Percentiles rank a stretch among this genome's conserved stretches.
Conservation (phyloP, 1,140 invertebrate genomes). For the Drosophila sproati region DNA sequence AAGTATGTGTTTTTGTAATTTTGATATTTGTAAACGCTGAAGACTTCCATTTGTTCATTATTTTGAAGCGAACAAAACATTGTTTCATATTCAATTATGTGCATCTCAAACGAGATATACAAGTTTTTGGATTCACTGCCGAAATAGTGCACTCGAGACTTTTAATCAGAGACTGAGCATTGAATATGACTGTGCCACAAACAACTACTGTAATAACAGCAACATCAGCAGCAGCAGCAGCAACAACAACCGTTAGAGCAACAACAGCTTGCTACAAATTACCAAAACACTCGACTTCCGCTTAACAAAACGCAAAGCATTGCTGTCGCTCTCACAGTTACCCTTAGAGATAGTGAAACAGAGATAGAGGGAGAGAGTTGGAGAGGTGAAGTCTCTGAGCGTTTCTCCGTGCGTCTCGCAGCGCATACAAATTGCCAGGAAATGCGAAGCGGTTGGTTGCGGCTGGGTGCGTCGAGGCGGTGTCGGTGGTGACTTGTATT, state of each 20-base stretch:
- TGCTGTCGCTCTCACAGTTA: conserved; percentile 37
- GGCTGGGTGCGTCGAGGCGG: conserved; percentile 8
- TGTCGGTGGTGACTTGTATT: not conserved
- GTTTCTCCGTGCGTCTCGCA: conserved; percentile 8
- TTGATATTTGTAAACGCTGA: not conserved
- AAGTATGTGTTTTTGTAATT: not conserved
- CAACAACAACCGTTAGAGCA: not conserved
- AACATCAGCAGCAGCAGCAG: conserved; percentile 10
- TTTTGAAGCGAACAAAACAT: not conserved
- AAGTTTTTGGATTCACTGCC: conserved; percentile 10
- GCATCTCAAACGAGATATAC: conserved; percentile 6
- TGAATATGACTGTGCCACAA: conserved; percentile 18
- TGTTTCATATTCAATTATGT: not conserved
- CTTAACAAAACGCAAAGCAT: conserved; percentile 77
- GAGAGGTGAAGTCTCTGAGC: conserved; percentile 5
- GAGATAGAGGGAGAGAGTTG: not conserved
- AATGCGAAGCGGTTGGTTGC: conserved; percentile 15
- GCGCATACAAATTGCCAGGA: conserved; percentile 43
- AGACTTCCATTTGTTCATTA: not conserved
- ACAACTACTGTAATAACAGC: conserved; percentile 25
- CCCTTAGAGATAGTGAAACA: not conserved
- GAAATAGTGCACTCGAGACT: conserved; percentile 13
- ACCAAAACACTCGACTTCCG: conserved; percentile 77
- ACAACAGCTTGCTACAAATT: conserved; percentile 68
- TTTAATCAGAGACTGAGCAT: conserved; percentile 29